These are phyloP conservation scores for Linhomoeus sp. DNA, from an alignment of 2,888 invertebrate genomes.

Conservation along the genomic window DNA sequence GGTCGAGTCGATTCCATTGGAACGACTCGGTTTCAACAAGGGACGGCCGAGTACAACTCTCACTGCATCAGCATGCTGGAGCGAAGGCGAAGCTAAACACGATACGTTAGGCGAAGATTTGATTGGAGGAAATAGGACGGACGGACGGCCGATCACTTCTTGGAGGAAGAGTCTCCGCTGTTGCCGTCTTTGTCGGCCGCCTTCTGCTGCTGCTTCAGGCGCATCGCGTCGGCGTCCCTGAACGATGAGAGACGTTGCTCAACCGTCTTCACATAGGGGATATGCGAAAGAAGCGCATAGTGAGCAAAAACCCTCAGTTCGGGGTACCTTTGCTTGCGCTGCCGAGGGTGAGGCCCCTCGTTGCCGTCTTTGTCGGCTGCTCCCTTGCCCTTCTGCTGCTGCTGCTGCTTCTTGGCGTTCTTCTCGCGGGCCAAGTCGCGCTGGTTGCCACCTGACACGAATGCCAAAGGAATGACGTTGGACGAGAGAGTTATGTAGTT, in stretches of 20 bases:
- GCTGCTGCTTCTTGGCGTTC: slow-evolving; percentile 1
- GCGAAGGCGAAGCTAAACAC: no score
- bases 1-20: no score
- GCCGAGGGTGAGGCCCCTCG: neutral
- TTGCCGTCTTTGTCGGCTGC: neutral
- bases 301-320: neutral
- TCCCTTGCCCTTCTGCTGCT: neutral
- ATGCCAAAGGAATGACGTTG: no score
- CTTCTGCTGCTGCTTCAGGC: slow-evolving; percentile 1
- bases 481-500: no score
- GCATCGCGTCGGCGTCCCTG: slow-evolving; percentile 4
- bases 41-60: no score
- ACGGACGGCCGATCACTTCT: neutral
- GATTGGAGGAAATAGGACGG: neutral
- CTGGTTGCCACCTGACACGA: slow-evolving; percentile 6
- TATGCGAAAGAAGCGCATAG: neutral
- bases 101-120: no score
- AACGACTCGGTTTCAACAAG: no score
- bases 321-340: neutral
- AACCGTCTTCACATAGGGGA: neutral
- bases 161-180: no score
- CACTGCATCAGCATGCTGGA: no score
- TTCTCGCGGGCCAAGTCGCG: slow-evolving; percentile 6
- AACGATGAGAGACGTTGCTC: neutral
- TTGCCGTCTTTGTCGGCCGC: neutral